These are phyloP conservation scores for Calephelis nemesis DNA, from an alignment of 1,140 invertebrate species.

Conservation along the genomic window DNA sequence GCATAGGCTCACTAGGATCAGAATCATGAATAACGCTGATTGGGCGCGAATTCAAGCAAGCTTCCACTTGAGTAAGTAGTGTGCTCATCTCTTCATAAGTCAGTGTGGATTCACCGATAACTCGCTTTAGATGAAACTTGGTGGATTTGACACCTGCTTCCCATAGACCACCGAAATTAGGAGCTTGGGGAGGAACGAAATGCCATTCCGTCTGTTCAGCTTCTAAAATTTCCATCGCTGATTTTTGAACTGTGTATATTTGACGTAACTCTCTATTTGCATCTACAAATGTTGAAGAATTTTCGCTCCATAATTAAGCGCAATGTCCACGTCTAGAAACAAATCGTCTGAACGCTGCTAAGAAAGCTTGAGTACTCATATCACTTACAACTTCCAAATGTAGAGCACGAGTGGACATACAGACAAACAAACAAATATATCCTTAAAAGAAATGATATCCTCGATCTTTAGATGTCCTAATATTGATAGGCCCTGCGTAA, in stretches of 20 bases:
- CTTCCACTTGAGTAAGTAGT: neutral
- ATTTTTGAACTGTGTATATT: neutral
- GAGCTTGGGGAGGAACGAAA: neutral
- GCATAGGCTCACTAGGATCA: neutral
- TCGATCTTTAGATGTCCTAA: too few relatives aligned
- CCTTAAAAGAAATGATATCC: too few relatives aligned
- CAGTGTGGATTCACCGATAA: neutral
- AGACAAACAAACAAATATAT: neutral
- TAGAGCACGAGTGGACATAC: conserved; percentile 24
- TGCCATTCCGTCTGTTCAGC: neutral
- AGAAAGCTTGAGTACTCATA: conserved; percentile 39
- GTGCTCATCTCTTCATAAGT: neutral
- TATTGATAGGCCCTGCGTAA: too few relatives aligned
- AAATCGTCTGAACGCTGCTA: conserved; percentile 50
- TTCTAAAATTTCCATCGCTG: neutral
- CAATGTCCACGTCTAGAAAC: conserved; percentile 41
- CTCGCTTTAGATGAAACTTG: neutral
- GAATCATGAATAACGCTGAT: neutral
- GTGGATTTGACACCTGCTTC: neutral
- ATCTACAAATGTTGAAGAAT: conserved; percentile 35
- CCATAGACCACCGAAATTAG: neutral
- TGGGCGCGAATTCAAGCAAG: neutral
- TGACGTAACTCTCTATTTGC: conserved; percentile 11
- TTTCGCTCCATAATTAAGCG: conserved; percentile 46
- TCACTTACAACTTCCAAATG: conserved; percentile 29